A percentile compares a stretch with the other conserved stretches of the same genome.
Evolutionary conservation across 2,797 vertebrate species (phyloP).

Genomic region (Selene dorsalis): DNA sequence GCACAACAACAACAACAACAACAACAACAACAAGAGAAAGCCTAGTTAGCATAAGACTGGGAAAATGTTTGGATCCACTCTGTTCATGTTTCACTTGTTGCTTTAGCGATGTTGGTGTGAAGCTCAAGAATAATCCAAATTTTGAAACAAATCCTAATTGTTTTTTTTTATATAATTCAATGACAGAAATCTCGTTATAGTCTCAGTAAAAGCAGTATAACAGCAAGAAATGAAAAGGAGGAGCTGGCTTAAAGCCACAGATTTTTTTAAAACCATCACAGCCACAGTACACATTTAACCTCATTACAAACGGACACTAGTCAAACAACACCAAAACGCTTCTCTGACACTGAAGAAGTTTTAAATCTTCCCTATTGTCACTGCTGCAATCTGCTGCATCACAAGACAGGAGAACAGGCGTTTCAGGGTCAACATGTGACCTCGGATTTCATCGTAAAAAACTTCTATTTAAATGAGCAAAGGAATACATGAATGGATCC

Average conservation of each 20-base stretch:
- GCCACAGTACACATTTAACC: not conserved
- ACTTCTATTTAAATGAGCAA: not conserved
- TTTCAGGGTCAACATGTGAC: slow-evolving; percentile 46
- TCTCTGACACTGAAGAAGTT: slow-evolving; percentile 10
- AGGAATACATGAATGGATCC: not conserved
- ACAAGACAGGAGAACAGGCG: slow-evolving; percentile 39
- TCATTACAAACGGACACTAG: not conserved
- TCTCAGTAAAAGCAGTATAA: not conserved
- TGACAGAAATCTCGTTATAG: not conserved
- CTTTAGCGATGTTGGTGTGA: not conserved
- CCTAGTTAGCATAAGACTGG: slow-evolving; percentile 3
- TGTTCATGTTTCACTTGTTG: not conserved
- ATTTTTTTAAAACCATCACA: slow-evolving; percentile 13
- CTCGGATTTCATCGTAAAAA: slow-evolving; percentile 22
- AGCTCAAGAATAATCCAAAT: not conserved
- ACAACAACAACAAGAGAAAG: no score
- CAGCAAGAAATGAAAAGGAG: not conserved
- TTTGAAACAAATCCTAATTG: not conserved
- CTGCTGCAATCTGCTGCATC: slow-evolving; percentile 32
- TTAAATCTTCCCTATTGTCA: slow-evolving; percentile 16
- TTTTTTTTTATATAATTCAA: not conserved
- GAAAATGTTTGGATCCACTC: not conserved
- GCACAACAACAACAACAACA: slow-evolving; percentile 24
- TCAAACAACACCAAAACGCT: slow-evolving; percentile 11
- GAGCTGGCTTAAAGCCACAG: not conserved